Evolutionary conservation across 2,888 invertebrate species (phyloP), one percentile per base, ranked within the genome.

Genomic region (Diarsia mendica): DNA sequence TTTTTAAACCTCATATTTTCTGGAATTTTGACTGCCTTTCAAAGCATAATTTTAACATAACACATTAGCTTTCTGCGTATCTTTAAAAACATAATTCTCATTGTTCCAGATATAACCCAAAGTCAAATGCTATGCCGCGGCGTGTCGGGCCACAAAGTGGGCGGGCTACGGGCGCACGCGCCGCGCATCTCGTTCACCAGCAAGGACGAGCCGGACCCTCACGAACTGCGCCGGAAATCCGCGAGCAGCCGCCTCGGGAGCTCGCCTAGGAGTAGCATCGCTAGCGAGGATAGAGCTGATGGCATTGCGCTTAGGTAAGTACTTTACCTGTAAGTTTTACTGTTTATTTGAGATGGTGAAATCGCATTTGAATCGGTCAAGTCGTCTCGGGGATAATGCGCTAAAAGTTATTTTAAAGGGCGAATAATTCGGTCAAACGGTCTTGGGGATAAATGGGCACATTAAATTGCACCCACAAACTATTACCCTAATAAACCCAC

Each of bases 271-370:
- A 89, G 94, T 28, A 97, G 97, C 75, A 94, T 97, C 48, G 95
- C 96, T 0, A 95, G 95, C 55, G 96, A 96, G 20, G 96, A 96
- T 15, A 87, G 95, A 71, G 85, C 90, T 13, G 96, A 98, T 91
- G 97, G 98, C 20, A 93, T 97, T 20, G 95, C 97, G 33, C 94
- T 98, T 46, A 97, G 97, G 98, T 97, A 92, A 89, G 91, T 84
- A 33, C 39, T 11, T 18, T 39, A 28, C 0, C 1, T 15, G 9
- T 63, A 15, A 46, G 8, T 53, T 28, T 15, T 58, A 28, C 8
- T 28, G 58, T 28, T 55, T 23, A 8, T 55, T 55, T 23, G 13
- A 55, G 23, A 55, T 55, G 23, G 1, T 11, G 13, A 55, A 23
- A 55, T 2, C 23, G 2, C 5, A 23, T 23, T n/a, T 53, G 5